Percentiles rank a stretch among this genome's conserved stretches.
Evolutionary conservation across 1,140 invertebrate genomes (phyloP).

Genomic region (Orchesella cincta): DNA sequence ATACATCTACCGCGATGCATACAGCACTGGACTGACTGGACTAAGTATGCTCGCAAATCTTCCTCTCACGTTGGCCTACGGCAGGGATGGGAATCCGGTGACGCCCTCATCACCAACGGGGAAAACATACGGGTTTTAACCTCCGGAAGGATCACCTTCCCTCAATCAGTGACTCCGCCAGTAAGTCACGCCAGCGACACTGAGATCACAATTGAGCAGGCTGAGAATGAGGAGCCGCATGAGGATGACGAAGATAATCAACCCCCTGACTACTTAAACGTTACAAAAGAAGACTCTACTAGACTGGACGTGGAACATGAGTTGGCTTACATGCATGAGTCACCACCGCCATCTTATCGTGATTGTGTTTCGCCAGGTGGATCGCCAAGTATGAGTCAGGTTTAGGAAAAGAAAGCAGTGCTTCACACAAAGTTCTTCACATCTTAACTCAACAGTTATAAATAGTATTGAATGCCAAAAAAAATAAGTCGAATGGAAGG

Average conservation of each 20-base stretch:
- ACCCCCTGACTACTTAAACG: neutral
- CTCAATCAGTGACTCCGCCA: conserved; percentile 12
- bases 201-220: neutral
- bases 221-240: neutral
- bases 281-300: neutral
- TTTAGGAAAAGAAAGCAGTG: neutral
- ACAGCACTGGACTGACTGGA: conserved; percentile 33
- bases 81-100: conserved; percentile 14
- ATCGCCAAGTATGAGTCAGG: neutral
- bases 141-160: neutral
- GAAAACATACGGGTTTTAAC: neutral
- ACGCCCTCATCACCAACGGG: neutral
- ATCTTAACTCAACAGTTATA: neutral
- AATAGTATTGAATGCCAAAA: neutral
- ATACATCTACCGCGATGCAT: conserved; percentile 36
- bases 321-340: neutral
- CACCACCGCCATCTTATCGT: conserved; percentile 34
- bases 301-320: neutral
- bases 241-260: neutral
- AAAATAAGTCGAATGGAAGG: neutral
- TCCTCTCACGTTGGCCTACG: conserved; percentile 31
- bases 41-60: conserved; percentile 39
- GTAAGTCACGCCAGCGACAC: neutral
- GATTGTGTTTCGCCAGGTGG: conserved; percentile 3
- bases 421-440: neutral